phyloP scores from a whole-genome alignment of 2,888 invertebrate genomes.

The Autographa pulchrina region DNA sequence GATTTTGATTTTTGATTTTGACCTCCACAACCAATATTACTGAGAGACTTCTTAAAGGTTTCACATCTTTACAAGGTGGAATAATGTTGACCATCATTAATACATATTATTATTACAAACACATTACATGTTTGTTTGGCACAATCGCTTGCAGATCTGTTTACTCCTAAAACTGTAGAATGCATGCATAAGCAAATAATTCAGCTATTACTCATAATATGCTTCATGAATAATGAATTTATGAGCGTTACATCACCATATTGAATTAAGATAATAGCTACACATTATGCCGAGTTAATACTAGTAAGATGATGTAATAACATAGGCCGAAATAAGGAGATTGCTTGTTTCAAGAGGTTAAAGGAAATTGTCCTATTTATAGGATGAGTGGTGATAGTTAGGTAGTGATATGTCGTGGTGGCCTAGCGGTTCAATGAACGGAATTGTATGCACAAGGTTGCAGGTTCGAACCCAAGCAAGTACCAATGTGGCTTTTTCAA shows the following conservation, averaged over 20 bases:
- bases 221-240: constrained; percentile 24
- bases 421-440: too few species aligned
- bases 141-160: neutral
- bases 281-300: constrained; percentile 1
- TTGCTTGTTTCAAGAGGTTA: neutral
- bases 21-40: too few species aligned
- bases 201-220: constrained; percentile 3
- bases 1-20: too few species aligned
- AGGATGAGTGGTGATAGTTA: too few species aligned
- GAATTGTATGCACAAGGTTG: too few species aligned
- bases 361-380: neutral
- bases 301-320: neutral
- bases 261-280: constrained; percentile 6
- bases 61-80: too few species aligned
- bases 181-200: constrained; percentile 5
- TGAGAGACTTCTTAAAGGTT: too few species aligned
- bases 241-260: constrained; percentile 25
- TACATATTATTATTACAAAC: neutral
- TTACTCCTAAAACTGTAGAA: neutral
- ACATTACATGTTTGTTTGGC: neutral
- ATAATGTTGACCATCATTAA: too few species aligned
- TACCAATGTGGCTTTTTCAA: too few species aligned
- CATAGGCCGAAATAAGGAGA: neutral
- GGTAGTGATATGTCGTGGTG: too few species aligned
- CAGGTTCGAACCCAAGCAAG: too few species aligned